A percentile compares a stretch with the other conserved stretches of the same genome.
Conservation (phyloP, 2,888 invertebrate genomes). For the Chamaedrilus cognettii region DNA sequence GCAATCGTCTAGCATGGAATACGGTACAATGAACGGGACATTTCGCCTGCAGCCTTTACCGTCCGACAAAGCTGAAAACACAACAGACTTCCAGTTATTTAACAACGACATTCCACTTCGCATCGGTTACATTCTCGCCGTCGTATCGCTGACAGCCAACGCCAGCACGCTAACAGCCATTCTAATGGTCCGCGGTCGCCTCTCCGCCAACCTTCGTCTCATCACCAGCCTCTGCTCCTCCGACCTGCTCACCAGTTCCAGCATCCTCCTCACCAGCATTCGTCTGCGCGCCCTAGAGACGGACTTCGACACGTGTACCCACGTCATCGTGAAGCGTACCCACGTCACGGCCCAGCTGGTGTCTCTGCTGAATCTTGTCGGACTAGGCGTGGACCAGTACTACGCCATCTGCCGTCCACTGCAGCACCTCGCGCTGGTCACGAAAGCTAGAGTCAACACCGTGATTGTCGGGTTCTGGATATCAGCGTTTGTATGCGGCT, state of each 20-base stretch:
- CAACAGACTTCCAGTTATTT: neutral
- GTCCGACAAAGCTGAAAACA: too few species aligned
- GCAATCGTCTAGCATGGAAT: too few species aligned
- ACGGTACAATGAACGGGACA: too few species aligned
- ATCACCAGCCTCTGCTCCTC: conserved; percentile 30
- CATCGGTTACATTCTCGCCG: conserved; percentile 7
- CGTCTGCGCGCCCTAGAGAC: neutral
- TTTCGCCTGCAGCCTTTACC: too few species aligned
- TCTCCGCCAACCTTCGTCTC: conserved; percentile 30
- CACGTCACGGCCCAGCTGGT: conserved; percentile 20
- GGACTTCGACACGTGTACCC: conserved; percentile 15
- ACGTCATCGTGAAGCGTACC: conserved; percentile 9
- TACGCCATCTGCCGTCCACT: conserved; percentile 28
- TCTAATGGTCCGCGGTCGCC: neutral
- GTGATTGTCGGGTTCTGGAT: conserved; percentile 28
- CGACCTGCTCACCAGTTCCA: conserved; percentile 27
- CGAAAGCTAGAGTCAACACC: conserved; percentile 9
- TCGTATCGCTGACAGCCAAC: conserved; percentile 22
- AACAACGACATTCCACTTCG: neutral
- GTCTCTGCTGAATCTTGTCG: conserved; percentile 29
- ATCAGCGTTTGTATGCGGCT: conserved; percentile 11
- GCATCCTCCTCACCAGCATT: conserved; percentile 18
- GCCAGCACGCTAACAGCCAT: conserved; percentile 21
- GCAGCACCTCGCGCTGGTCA: conserved; percentile 21
- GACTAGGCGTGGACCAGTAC: conserved; percentile 33